Evolutionary conservation across 2,797 vertebrate genomes (phyloP).

Genomic region (Chelmon rostratus): DNA sequence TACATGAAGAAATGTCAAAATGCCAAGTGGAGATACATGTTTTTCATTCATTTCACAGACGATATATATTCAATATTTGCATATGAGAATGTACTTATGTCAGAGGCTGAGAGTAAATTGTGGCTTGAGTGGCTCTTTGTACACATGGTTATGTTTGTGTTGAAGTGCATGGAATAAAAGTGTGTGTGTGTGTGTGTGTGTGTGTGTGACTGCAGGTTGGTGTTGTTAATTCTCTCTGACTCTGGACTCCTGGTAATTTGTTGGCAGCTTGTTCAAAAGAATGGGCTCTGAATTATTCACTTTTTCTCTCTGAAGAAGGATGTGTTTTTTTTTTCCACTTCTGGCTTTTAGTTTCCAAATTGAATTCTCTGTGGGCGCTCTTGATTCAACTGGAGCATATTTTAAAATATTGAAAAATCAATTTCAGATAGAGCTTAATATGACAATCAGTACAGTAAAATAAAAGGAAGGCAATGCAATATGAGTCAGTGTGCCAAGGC

Average conservation of each 20-base stretch:
- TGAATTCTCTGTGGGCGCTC: slow-evolving; percentile 50
- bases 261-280: slow-evolving; percentile 67
- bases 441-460: slow-evolving; percentile 31
- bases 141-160: neutral
- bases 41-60: neutral
- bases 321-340: slow-evolving; percentile 27
- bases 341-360: slow-evolving; percentile 54
- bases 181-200: slow-evolving; percentile 13
- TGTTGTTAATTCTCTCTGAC: slow-evolving; percentile 32
- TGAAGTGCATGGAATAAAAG: neutral
- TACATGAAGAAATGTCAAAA: neutral
- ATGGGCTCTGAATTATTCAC: slow-evolving; percentile 63
- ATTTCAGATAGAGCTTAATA: slow-evolving; percentile 53
- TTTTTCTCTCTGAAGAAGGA: slow-evolving; percentile 36
- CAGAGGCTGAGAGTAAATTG: neutral
- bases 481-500: slow-evolving; percentile 3
- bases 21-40: neutral
- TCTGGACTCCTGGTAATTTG: slow-evolving; percentile 54
- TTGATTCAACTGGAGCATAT: slow-evolving; percentile 51
- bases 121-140: neutral
- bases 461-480: slow-evolving; percentile 2
- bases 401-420: slow-evolving; percentile 61
- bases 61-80: neutral
- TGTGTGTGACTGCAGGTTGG: slow-evolving; percentile 24
- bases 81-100: neutral